These are phyloP conservation scores for Cynoglossus semilaevis DNA, from an alignment of 2,113 vertebrate species.

Conservation along the genomic window DNA sequence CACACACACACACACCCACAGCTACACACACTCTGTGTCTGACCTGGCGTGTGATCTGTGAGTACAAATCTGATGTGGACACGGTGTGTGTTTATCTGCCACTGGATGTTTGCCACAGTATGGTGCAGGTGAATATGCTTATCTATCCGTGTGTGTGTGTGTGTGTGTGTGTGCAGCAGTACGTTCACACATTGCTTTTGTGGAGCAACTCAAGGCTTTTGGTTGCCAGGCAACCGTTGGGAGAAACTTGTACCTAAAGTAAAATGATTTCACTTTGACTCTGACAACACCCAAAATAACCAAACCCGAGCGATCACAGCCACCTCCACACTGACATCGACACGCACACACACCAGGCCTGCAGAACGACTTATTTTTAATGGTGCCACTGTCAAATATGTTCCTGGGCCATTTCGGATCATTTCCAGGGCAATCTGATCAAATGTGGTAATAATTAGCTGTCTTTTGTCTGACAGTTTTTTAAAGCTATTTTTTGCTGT, in stretches of 20 bases:
- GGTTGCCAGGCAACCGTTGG: conserved; percentile 67
- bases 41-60: conserved; percentile 60
- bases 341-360: conserved; percentile 6
- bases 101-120: conserved; percentile 47
- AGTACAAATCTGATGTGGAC: conserved; percentile 65
- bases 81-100: conserved; percentile 56
- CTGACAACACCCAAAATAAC: conserved; percentile 58
- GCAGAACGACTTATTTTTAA: no score
- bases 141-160: neutral
- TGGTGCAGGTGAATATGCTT: conserved; percentile 29
- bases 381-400: no score
- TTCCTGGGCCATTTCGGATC: no score
- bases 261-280: conserved; percentile 50
- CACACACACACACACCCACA: conserved; percentile 8
- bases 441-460: no score
- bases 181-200: conserved; percentile 37
- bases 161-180: conserved; percentile 6
- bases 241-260: conserved; percentile 58
- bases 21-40: conserved; percentile 39
- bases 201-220: conserved; percentile 61
- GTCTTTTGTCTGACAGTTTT: no score
- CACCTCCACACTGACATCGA: conserved; percentile 15
- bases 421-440: no score
- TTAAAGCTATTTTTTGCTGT: no score
- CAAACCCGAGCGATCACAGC: conserved; percentile 55